Percentiles rank a stretch among this genome's conserved stretches.
These are phyloP conservation scores for Thrips palmi DNA, from an alignment of 1,140 invertebrate species.

Conservation along the genomic window DNA sequence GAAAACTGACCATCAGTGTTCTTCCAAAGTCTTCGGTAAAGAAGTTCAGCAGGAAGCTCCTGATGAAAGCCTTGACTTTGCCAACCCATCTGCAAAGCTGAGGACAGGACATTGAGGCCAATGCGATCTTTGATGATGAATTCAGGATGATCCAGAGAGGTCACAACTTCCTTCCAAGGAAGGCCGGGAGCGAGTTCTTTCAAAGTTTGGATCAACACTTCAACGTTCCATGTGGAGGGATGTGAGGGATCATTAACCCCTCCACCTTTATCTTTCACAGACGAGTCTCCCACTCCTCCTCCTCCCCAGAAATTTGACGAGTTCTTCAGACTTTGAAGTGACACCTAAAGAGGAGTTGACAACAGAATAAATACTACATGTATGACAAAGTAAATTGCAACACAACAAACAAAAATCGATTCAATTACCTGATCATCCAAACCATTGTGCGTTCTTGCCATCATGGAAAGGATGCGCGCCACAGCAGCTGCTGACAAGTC, in stretches of 20 bases:
- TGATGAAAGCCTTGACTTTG: conserved; percentile 48
- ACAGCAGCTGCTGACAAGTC: conserved; percentile 64
- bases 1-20: conserved; percentile 86
- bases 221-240: conserved; percentile 73
- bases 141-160: conserved; percentile 75
- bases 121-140: conserved; percentile 75
- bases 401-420: no score
- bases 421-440: conserved; percentile 43
- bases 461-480: conserved; percentile 66
- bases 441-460: conserved; percentile 63
- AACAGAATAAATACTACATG: no score
- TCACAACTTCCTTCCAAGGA: conserved; percentile 82
- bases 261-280: conserved; percentile 2
- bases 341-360: no score
- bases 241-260: conserved; percentile 18
- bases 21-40: conserved; percentile 82
- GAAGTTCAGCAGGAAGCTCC: conserved; percentile 73
- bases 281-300: conserved; percentile 2
- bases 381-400: no score
- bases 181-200: conserved; percentile 69
- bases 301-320: conserved; percentile 17
- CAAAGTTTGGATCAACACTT: conserved; percentile 75
- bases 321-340: conserved; percentile 14
- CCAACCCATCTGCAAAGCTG: conserved; percentile 52
- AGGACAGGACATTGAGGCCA: conserved; percentile 62